Conservation (phyloP, 1,140 invertebrate species). For the Heliconius himera region DNA sequence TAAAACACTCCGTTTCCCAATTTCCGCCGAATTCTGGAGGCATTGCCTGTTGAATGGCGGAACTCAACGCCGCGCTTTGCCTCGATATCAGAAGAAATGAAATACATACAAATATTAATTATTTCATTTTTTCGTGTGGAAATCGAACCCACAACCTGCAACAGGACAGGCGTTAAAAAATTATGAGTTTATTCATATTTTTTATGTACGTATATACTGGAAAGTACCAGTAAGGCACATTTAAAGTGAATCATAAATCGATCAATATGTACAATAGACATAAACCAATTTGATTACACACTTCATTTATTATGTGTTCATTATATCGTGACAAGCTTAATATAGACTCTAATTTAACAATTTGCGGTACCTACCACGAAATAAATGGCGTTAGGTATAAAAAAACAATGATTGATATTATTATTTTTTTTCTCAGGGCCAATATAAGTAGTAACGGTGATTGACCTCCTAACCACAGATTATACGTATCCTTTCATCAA, state of each 20-base stretch:
- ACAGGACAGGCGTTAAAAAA: too few species aligned
- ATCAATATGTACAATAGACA: slow-evolving; percentile 1
- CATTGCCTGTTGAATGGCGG: too few species aligned
- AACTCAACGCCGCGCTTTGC: too few species aligned
- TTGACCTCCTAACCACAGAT: slow-evolving; percentile 57
- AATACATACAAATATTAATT: too few species aligned
- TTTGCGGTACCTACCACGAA: not conserved
- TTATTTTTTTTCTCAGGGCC: slow-evolving; percentile 50
- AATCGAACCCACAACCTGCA: too few species aligned
- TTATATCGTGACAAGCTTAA: slow-evolving; percentile 1
- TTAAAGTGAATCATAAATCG: slow-evolving; percentile 25
- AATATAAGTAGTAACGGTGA: slow-evolving; percentile 47
- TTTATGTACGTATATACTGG: not conserved
- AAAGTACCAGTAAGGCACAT: not conserved
- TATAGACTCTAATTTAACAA: not conserved
- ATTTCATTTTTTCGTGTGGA: too few species aligned
- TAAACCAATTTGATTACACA: slow-evolving; percentile 7
- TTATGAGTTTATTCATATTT: too few species aligned
- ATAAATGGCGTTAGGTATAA: slow-evolving; percentile 43
- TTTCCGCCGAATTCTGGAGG: too few species aligned
- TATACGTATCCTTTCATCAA: slow-evolving; percentile 48
- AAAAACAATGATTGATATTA: slow-evolving; percentile 51
- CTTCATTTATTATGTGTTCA: not conserved
- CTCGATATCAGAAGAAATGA: too few species aligned
- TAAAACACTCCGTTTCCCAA: too few species aligned